Base-by-base conservation (phyloP, 2,888 invertebrate genomes). In the Nemoura dubitans region DNA sequence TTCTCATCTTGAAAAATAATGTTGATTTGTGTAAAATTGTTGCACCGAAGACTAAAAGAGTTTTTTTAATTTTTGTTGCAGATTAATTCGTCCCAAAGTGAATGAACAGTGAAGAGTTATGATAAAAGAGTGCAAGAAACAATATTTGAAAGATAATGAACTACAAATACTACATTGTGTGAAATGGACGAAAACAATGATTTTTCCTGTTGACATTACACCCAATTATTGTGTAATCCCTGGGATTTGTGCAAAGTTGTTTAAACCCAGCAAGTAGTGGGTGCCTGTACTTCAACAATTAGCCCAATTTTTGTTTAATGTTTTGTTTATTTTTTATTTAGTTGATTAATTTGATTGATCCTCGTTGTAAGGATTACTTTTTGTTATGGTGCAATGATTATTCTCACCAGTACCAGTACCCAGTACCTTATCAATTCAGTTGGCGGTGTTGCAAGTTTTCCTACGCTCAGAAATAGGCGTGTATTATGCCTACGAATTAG, bases 11-110 rank as follows among this genome's bases (percentile, higher is more conserved):
- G 7, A 29, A 78, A 10, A 26, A 26, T 78, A 78, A 78, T 10
- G 10, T 36, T 36, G 36, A 36, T 36, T 26, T 78, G 27, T 78
- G 25, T 78, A 36, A 36, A 36, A 14, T 78, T 78, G 78, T 78
- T 78, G 78, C 14, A 78, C 27, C 7, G 10, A 28, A 78, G 7
- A 78, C 78, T 81, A 81, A 81, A 81, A 81, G 30, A 30, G 81
- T 81, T n/a, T 81, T 81, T 81, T n/a, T 84, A 59, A 59, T 59
- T 59, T 84, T 84, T 84, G 84, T 84, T 84, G 59, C 84, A 84
- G 84, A 84, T 84, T 25, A 84, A 84, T 84, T 76, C 84, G 84
- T 84, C 84, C 84, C 84, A 84, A 84, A 84, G 84, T 84, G 84
- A 84, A 43, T 83, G 59, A 84, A 84, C 30, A 84, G 27, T 28